phyloP scores from a whole-genome alignment of 2,113 vertebrate species.

The Tympanuchus pallidicinctus region DNA sequence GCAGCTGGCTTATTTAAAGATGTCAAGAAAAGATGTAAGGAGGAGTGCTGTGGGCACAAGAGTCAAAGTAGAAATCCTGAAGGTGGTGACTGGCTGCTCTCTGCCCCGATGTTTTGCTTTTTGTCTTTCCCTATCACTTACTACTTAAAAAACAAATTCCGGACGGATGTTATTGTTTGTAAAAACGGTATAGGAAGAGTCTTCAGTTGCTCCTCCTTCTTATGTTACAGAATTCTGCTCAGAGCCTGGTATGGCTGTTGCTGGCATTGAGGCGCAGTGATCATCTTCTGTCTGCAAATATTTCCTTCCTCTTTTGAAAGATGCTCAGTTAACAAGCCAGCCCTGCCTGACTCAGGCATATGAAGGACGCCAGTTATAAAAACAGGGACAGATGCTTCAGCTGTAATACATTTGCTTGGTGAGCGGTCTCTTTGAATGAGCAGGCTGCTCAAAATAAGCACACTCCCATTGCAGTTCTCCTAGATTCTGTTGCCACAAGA shows the following conservation, averaged over 20 bases:
- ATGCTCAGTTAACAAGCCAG: background rate
- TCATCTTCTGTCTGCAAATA: background rate
- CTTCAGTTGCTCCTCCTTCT: background rate
- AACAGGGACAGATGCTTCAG: background rate
- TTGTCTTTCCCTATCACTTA: background rate
- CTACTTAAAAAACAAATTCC: background rate
- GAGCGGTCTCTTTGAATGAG: background rate
- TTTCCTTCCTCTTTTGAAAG: background rate
- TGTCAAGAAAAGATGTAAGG: background rate
- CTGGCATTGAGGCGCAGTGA: background rate
- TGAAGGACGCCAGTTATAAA: background rate
- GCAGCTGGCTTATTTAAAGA: background rate
- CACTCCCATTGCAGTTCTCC: fast-evolving
- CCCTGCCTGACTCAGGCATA: fast-evolving
- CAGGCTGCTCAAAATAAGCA: background rate
- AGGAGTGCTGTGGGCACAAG: background rate
- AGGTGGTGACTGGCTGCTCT: background rate
- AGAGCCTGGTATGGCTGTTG: background rate
- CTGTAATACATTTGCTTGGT: background rate
- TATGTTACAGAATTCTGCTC: background rate
- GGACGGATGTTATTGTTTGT: background rate
- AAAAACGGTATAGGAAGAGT: background rate
- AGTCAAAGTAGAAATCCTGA: background rate
- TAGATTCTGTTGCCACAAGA: background rate
- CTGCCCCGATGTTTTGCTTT: background rate